Evolutionary conservation across 2,113 vertebrate genomes (phyloP), one percentile per base, ranked within the genome.

Genomic region (Aspidoscelis tigris): DNA sequence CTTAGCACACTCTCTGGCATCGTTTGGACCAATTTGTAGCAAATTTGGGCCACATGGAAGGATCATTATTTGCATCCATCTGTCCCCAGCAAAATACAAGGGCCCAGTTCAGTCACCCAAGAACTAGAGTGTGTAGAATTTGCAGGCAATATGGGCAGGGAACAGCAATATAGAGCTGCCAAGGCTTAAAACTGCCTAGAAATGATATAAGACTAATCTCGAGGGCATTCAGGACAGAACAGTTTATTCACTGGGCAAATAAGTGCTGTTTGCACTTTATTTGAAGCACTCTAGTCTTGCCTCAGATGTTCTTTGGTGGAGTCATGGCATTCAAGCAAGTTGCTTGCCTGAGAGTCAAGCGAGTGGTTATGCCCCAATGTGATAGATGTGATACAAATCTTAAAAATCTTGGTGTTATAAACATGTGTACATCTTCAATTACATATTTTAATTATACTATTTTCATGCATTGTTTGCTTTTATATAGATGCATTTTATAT

Each of bases 11-110:
- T 44, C 76, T 84, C 69, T 79, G 69, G 76, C 73, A 58, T 79
- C 76, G 8, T 80, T 73, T 74, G 77, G 83, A 85, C 77, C 83
- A 85, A 80, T 85, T 85, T 85, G 83, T 80, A 85, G 70, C 83
- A 79, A 80, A 85, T 85, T 85, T 85, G 76, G 77, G 76, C 76
- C 83, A 73, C 76, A 74, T 84, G 76, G 83, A 84, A 79, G 43
- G 53, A 73, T 80, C 77, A 24, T 85, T 74, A 80, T 79, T 33
- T 65, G 58, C 43, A 66, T 66, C 77, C 83, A 85, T 85, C 69
- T 85, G 83, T 80, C 78, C 83, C 65, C n/a, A 73, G 58, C 65
- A 72, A 72, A 66, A 69, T 79, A 84, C 83, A 55, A 73, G 69
- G 73, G 76, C 76, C 55, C 66, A 41, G 43, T 84, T 79, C 83